Percentiles rank a stretch among this genome's conserved stretches.
Conservation (phyloP, 2,797 vertebrate genomes). For the Spea hammondii region DNA sequence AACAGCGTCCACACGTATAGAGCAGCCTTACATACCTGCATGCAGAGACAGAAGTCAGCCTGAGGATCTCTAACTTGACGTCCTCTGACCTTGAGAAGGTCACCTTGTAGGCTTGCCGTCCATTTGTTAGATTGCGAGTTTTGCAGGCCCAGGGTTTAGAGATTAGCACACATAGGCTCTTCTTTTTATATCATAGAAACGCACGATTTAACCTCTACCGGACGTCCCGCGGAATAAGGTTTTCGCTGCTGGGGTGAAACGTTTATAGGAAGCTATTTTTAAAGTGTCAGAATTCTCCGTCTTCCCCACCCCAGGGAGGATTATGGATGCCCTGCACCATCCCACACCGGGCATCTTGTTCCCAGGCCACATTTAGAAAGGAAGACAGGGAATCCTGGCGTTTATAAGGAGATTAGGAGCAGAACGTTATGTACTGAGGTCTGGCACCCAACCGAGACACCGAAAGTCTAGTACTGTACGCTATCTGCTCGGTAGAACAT, state of each 20-base stretch:
- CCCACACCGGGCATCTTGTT: not conserved
- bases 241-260: not conserved
- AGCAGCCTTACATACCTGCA: too few relatives aligned
- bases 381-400: not conserved
- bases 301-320: not conserved
- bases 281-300: constrained; percentile 13
- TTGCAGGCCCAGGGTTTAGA: too few relatives aligned
- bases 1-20: too few relatives aligned
- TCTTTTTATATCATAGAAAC: not conserved
- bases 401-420: constrained; percentile 34
- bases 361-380: constrained; percentile 10
- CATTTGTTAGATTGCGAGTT: too few relatives aligned
- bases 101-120: too few relatives aligned
- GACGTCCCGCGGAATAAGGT: not conserved
- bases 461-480: not conserved
- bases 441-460: not conserved
- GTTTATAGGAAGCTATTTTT: constrained; percentile 23
- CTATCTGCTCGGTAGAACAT: not conserved
- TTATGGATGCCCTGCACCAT: not conserved
- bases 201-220: not conserved
- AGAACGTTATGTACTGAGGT: constrained; percentile 36
- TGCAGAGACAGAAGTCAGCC: not conserved
- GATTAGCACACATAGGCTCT: not conserved
- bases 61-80: not conserved
- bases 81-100: not conserved